Percentiles rank a stretch among this genome's conserved stretches.
These are phyloP conservation scores for Dynastes grantii DNA, from an alignment of 2,888 invertebrate species.

Conservation along the genomic window DNA sequence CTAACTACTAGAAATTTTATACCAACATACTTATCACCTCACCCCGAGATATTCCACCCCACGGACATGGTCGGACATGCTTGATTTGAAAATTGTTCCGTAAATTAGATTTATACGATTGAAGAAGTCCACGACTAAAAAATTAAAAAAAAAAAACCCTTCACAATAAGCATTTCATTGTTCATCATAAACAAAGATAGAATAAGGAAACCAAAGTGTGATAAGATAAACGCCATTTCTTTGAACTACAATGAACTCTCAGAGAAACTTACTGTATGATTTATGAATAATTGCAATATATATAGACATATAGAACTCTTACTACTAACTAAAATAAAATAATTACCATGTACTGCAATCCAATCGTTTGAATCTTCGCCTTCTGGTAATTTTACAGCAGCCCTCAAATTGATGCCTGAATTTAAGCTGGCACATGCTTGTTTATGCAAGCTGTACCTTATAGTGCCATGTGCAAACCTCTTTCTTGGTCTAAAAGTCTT, in stretches of 20 bases:
- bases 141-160: too few relatives aligned
- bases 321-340: neutral
- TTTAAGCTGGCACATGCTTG: constrained; percentile 92
- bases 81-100: constrained; percentile 88
- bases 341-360: constrained; percentile 91
- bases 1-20: constrained; percentile 9
- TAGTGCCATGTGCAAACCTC: constrained; percentile 88
- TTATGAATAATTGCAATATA: neutral
- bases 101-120: constrained; percentile 94
- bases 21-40: constrained; percentile 79
- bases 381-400: constrained; percentile 86
- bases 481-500: constrained; percentile 94
- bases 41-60: constrained; percentile 95
- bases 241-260: neutral
- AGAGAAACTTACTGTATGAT: constrained; percentile 1
- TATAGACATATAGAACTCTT: too few relatives aligned
- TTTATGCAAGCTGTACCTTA: constrained; percentile 90
- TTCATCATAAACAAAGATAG: neutral
- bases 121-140: constrained; percentile 91
- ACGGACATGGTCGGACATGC: constrained; percentile 92
- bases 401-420: constrained; percentile 88
- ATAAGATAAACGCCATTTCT: constrained; percentile 3
- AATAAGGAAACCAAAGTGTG: neutral
- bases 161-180: too few relatives aligned
- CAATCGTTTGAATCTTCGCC: constrained; percentile 92